Evolutionary conservation across 2,888 invertebrate genomes (phyloP).

Genomic region (Leptinotarsa juncta): DNA sequence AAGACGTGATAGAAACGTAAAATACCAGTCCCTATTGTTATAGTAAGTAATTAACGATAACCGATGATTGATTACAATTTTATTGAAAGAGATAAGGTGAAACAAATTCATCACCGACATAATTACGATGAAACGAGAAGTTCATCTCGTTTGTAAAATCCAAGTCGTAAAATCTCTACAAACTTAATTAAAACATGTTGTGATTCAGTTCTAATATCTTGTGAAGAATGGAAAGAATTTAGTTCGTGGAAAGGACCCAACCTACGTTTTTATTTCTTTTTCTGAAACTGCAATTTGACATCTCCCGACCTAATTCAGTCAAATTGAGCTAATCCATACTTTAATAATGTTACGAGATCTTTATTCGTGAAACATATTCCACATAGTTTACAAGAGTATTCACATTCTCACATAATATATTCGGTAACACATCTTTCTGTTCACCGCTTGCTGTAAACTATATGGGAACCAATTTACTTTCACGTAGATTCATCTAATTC

Average conservation of each 20-base stretch:
- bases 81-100: neutral
- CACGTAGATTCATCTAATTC: neutral
- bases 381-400: neutral
- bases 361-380: neutral
- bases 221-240: too few relatives aligned
- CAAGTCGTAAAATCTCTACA: too few relatives aligned
- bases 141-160: too few relatives aligned
- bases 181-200: too few relatives aligned
- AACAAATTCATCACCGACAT: neutral
- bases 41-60: slow-evolving; percentile 7
- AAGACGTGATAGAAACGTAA: neutral
- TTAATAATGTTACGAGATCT: too few relatives aligned
- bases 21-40: neutral
- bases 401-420: neutral
- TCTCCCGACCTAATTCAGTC: too few relatives aligned
- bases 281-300: too few relatives aligned
- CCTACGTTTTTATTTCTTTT: too few relatives aligned
- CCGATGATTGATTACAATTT: slow-evolving; percentile 1
- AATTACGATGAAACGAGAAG: neutral
- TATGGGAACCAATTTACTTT: neutral
- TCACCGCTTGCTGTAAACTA: neutral
- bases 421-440: neutral
- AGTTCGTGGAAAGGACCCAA: too few relatives aligned
- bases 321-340: too few relatives aligned
- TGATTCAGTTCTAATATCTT: too few relatives aligned